Base-by-base conservation (phyloP, 2,113 vertebrate genomes). In the Spea bombifrons region DNA sequence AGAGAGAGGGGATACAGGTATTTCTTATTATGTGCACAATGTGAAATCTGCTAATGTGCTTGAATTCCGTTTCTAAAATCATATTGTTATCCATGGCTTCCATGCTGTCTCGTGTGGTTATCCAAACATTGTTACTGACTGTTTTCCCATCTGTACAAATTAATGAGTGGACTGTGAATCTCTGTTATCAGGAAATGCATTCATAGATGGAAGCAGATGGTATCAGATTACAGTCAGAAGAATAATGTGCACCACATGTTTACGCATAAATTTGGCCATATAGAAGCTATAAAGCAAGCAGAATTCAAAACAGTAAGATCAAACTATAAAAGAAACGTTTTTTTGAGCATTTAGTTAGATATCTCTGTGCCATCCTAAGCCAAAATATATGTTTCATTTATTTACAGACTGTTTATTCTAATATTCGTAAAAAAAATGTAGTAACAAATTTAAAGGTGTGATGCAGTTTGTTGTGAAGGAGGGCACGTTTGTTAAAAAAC, bases 131-230 rank as follows among this genome's bases (percentile, higher is more conserved):
- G 66, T 63, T 77, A n/a, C 55, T 45, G 75, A 69, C 75, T 63
- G 75, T 12, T 70, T 63, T 50, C 61, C 66, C 67, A 77, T 77
- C 75, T 77, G 75, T 69, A 63, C 46, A 71, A 69, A 76, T 69
- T 69, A 76, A 76, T 76, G 66, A 77, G n/a, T 70, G 66, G 66
- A 13, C 63, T 71, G 4, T 70, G 66, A 77, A 61, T 70, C 46
- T 67, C 48, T 75, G 46, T 68, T 76, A 77, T 70, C 45, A 44
- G 66, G 17, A 70, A 67, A 61, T 71, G 15, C 55, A 70, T 77
- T 77, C 43, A 64, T 30, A 77, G 66, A 70, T 30, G 52, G 53
- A 47, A 45, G 53, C 75, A 77, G 75, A 77, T 77, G 75, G 66
- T 69, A 46, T 63, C 44, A 77, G 15, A 50, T 46, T 61, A 8